Evolutionary conservation across 2,888 invertebrate species (phyloP), one percentile per base, ranked within the genome.

Genomic region (Lycocerus yunnanus): DNA sequence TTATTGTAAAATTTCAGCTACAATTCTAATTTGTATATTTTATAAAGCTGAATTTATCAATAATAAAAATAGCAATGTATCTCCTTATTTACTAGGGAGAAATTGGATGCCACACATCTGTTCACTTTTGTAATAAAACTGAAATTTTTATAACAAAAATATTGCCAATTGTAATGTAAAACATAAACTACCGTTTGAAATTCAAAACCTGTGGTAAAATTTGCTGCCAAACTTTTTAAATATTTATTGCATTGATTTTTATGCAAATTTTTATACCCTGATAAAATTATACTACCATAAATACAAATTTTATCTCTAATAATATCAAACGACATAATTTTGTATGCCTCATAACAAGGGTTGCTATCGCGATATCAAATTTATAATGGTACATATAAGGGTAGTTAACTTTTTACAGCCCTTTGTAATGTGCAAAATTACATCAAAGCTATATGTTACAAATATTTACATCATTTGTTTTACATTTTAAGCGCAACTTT

Each of bases 21-120:
- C 65, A 63, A 68, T 72, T 65, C 72, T 63, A 68, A 68, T 72
- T 72, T 72, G n/a, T n/a, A n/a, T 27, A 71, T 67, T 71, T 71
- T 67, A 58, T 70, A 60, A 20, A 8, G n/a, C 43, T n/a, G n/a
- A n/a, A 43, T 43, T 43, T 43, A 43, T 43, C 43, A 43, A 43
- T 43, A 43, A 43, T 43, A 43, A 43, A 21, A 43, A 43, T 43
- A 43, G 43, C 43, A 43, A 43, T 43, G n/a, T n/a, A n/a, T 43
- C 43, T 43, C n/a, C 43, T 43, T 43, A 43, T 43, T 43, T 43
- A n/a, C n/a, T n/a, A 43, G 43, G 65, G 58, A 16, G 72, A 61
- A 72, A 72, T 72, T 67, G 59, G 72, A 72, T 72, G 24, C 15
- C 20, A 6, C 15, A 21, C 72, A 72, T 67, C 72, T 72, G 72